Evolutionary conservation across 2,888 invertebrate genomes (phyloP), one percentile per base, ranked within the genome.

Genomic region (Abrostola tripartita): DNA sequence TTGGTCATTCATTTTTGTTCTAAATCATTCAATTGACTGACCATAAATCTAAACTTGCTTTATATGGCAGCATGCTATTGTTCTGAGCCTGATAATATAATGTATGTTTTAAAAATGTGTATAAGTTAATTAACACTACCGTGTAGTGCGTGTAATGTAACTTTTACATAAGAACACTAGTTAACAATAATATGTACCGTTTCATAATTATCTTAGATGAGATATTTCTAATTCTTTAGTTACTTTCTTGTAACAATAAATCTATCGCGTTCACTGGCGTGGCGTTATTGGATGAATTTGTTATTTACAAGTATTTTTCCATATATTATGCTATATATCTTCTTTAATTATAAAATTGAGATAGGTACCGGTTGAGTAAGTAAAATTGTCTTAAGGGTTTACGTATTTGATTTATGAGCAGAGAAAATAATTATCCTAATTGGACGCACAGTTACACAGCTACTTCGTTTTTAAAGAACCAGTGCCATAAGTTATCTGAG

Each of bases 21-120:
- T 38, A 53, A 36, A 55, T 8, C 61, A 60, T 67, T 64, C 49
- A 51, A 37, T 47, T 42, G 40, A 56, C 35, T 67, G 68, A 52
- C 64, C 58, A 60, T 37, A 62, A 59, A 35, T 65, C 66, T 66
- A 38, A 60, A 52, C 59, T 64, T 74, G 78, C 84, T 85, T 84
- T 71, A 62, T 77, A 79, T 81, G 77, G 66, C 78, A 82, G 86
- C 86, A 86, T 87, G 85, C 64, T 65, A 83, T 47, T 64, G 56
- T 73, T 58, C 52, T 47, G 47, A 68, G 62, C 78, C 74, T 81
- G 68, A 72, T 59, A 47, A 47, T 47, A 41, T 71, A 57, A 60
- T 65, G 47, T 73, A 74, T 81, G 77, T 76, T 81, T 78, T 78
- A 81, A 81, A 76, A 76, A 76, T 78, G 69, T 80, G 71, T 24